phyloP scores from a whole-genome alignment of 2,888 invertebrate species.

The Stegophylla sp. region DNA sequence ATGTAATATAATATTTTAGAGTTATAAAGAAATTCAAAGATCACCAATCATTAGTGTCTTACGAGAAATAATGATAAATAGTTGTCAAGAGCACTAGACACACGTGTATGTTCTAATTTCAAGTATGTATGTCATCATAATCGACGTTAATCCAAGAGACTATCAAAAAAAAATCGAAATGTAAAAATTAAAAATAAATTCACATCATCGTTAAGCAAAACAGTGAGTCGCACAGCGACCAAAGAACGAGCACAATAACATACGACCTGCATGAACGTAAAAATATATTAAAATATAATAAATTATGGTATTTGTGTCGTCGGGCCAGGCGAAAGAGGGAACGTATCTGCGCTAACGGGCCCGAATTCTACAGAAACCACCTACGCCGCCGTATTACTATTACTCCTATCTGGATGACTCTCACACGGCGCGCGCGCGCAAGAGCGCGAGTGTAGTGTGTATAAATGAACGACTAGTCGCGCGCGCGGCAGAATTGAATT shows the following conservation, averaged over 20 bases:
- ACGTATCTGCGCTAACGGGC: conserved; percentile 39
- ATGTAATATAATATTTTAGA: too few species aligned
- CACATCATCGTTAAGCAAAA: not conserved
- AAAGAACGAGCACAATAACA: not conserved
- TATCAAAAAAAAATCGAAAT: not conserved
- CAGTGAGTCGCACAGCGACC: not conserved
- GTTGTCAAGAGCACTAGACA: not conserved
- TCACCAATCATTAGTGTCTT: too few species aligned
- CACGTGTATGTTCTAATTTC: conserved; percentile 3
- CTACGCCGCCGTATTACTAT: conserved; percentile 35
- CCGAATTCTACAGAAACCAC: conserved; percentile 48
- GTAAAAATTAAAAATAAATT: not conserved
- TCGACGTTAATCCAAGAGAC: too few species aligned
- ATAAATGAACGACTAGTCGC: conserved; percentile 48
- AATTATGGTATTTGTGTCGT: conserved; percentile 29
- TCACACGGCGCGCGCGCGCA: conserved; percentile 23
- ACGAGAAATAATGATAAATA: too few species aligned
- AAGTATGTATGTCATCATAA: not conserved
- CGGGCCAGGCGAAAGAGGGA: not conserved
- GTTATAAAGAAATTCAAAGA: too few species aligned
- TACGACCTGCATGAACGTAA: conserved; percentile 9
- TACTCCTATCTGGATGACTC: conserved; percentile 53
- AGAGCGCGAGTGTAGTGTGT: conserved; percentile 28
- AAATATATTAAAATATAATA: not conserved
- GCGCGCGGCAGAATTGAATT: conserved; percentile 44